Evolutionary conservation across 1,140 invertebrate species (phyloP).

Genomic region (Panagrolaimus sp.): DNA sequence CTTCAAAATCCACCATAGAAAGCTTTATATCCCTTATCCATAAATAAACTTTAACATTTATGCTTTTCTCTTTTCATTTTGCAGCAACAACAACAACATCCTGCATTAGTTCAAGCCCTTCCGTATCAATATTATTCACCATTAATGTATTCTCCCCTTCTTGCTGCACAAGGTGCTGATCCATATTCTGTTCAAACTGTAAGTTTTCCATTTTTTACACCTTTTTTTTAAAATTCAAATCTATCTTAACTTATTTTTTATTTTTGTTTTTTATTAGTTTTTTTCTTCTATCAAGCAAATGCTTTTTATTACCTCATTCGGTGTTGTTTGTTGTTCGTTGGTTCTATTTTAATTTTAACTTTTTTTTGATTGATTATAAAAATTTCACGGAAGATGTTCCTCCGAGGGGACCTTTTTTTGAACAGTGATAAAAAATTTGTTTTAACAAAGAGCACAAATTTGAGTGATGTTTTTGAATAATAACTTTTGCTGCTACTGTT

Average conservation of each 20-base stretch:
- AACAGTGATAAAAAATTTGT: too few species aligned
- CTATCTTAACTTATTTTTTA: not conserved
- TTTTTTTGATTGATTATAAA: constrained; percentile 3
- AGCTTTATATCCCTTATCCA: not conserved
- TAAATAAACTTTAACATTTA: constrained; percentile 10
- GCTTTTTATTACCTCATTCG: not conserved
- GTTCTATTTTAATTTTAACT: constrained; percentile 10
- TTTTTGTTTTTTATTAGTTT: not conserved
- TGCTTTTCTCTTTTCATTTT: constrained; percentile 1
- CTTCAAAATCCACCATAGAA: not conserved
- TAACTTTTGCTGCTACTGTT: not conserved
- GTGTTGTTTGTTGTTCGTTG: not conserved
- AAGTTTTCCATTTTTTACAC: not conserved
- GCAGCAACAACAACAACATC: constrained; percentile 36
- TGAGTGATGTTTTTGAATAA: constrained; percentile 2
- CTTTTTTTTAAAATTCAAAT: not conserved
- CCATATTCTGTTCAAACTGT: constrained; percentile 40
- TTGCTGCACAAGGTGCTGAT: constrained; percentile 28
- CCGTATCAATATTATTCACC: constrained; percentile 40
- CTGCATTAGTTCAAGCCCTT: constrained; percentile 35
- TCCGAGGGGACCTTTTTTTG: too few species aligned
- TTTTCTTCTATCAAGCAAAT: not conserved
- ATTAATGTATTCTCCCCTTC: constrained; percentile 34
- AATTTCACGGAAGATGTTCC: too few species aligned
- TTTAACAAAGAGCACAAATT: constrained; percentile 1